A percentile compares a stretch with the other conserved stretches of the same genome.
phyloP scores from a whole-genome alignment of 1,140 invertebrate genomes.

The Drosophila nigrodunni region DNA sequence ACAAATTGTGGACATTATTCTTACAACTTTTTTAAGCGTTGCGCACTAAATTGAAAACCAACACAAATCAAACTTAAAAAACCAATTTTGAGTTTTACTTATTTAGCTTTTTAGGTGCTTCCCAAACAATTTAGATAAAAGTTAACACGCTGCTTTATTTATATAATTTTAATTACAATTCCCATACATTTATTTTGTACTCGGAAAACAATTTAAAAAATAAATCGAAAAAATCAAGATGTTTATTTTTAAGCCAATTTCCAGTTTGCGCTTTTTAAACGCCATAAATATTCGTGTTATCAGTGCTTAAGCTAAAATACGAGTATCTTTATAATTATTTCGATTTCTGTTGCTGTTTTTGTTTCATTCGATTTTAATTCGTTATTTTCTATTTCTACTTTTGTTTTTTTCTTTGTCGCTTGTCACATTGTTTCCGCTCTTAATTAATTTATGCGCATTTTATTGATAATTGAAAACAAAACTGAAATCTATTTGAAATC shows the following conservation, averaged over 20 bases:
- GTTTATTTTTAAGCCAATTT: slow-evolving; percentile 61
- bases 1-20: slow-evolving; percentile 75
- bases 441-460: slow-evolving; percentile 82
- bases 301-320: neutral
- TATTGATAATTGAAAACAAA: slow-evolving; percentile 52
- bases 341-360: neutral
- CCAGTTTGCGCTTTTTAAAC: slow-evolving; percentile 55
- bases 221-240: slow-evolving; percentile 10
- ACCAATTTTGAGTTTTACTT: slow-evolving; percentile 18
- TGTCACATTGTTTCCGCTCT: slow-evolving; percentile 39
- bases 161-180: slow-evolving; percentile 50
- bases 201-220: slow-evolving; percentile 35
- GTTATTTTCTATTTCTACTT: slow-evolving; percentile 27
- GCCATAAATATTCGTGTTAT: slow-evolving; percentile 44
- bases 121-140: slow-evolving; percentile 39
- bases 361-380: neutral
- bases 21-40: slow-evolving; percentile 22
- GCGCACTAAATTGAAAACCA: slow-evolving; percentile 34
- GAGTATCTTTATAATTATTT: slow-evolving; percentile 49
- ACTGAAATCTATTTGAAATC: slow-evolving; percentile 5
- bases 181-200: slow-evolving; percentile 42
- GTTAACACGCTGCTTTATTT: slow-evolving; percentile 58
- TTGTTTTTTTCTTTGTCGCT: slow-evolving; percentile 4
- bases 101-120: slow-evolving; percentile 30
- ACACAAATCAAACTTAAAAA: slow-evolving; percentile 4